Base-by-base conservation (phyloP, 1,140 invertebrate species). In the Eriocheir sinensis region DNA sequence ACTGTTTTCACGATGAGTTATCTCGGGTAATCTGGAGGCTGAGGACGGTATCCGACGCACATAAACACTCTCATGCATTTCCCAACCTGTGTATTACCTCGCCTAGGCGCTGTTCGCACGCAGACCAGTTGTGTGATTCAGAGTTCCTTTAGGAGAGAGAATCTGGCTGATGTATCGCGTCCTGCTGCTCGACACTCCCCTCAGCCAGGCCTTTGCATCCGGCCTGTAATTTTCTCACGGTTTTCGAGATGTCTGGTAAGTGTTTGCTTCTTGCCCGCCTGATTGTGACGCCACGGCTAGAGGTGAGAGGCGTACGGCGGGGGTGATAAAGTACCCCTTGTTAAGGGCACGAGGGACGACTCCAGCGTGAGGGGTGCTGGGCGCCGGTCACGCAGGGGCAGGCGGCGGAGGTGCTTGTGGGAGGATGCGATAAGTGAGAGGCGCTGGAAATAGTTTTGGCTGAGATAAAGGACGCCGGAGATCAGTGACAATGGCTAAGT, bases 401-500 rank as follows among this genome's bases (percentile, higher is more conserved):
- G 60, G 60, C 60, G 60, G 60, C 60, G 60, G n/a, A 72, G 60
- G 60, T 44, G 40, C 38, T 44, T 30, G 9, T 21, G 21, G 41
- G 53, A 53, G 88, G n/a, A n/a, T 32, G 2, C 60, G 60, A 72
- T 72, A 72, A 48, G n/a, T 53, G 41, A 89, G 44, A 53, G 21
- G 81, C 30, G 81, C 15, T 38, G 17, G 40, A 38, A 89, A 89
- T 53, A 89, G 38, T 44, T 88, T 41, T 88, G 86, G 38, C 44
- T 15, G 38, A 38, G 38, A 44, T 44, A 44, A 88, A 88, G 86
- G n/a, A 44, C 38, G n/a, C 32, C 41, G 0, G 88, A 89, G 88
- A 89, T 89, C 41, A 48, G 88, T 32, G 41, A 89, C n/a, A 89
- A 36, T 32, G 88, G n/a, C 41, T 89, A 89, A 89, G 88, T 89